These are phyloP conservation scores for Aromia moschata DNA, from an alignment of 2,888 invertebrate species.

Conservation along the genomic window DNA sequence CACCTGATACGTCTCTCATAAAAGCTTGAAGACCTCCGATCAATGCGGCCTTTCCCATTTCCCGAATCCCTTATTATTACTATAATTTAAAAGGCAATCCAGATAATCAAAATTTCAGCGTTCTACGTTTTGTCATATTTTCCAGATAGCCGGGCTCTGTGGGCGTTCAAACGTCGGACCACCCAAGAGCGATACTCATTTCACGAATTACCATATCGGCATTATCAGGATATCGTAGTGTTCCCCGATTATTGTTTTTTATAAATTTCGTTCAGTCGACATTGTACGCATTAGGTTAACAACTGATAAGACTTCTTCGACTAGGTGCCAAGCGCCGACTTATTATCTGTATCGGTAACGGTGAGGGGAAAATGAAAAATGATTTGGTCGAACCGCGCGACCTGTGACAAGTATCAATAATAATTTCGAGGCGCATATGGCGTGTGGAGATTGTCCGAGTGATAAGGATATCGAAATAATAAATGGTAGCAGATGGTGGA, in stretches of 20 bases:
- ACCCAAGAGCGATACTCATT: constrained; percentile 8
- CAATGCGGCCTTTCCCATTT: too few species aligned
- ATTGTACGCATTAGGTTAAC: background rate
- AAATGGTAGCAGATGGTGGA: too few species aligned
- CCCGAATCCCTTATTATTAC: background rate
- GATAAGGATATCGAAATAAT: too few species aligned
- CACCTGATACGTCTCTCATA: too few species aligned
- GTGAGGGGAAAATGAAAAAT: background rate
- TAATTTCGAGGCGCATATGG: background rate
- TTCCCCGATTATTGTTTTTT: background rate
- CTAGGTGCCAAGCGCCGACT: background rate
- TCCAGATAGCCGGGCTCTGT: constrained; percentile 2
- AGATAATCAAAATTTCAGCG: background rate
- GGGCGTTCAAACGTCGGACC: constrained; percentile 10
- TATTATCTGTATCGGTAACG: background rate
- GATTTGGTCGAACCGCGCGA: background rate
- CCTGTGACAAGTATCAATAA: background rate
- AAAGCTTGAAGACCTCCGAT: too few species aligned
- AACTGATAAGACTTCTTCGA: background rate
- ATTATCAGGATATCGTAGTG: background rate
- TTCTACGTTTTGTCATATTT: constrained; percentile 6
- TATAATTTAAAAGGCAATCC: background rate
- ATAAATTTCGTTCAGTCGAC: constrained; percentile 3
- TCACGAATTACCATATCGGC: background rate
- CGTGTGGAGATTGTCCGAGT: too few species aligned